These are phyloP conservation scores for Globodera rostochiensis DNA, from an alignment of 1,140 invertebrate genomes.

Conservation along the genomic window DNA sequence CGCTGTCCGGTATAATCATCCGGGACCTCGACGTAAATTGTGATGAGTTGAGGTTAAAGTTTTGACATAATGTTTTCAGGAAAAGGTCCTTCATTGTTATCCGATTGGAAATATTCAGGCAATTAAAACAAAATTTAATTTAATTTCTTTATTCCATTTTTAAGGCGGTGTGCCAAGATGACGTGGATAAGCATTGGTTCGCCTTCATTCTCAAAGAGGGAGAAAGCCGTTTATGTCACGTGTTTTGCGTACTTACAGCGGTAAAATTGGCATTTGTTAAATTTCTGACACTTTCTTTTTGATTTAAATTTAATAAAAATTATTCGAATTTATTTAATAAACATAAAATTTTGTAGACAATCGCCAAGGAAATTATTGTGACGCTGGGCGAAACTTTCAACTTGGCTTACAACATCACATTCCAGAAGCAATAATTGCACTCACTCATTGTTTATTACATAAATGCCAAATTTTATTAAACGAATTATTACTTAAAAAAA, in stretches of 20 bases:
- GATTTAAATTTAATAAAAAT: conserved; percentile 34
- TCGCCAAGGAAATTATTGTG: conserved; percentile 92
- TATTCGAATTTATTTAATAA: too few relatives aligned
- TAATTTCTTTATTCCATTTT: conserved; percentile 66
- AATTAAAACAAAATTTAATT: neutral
- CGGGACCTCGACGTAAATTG: conserved; percentile 73
- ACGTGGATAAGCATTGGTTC: conserved; percentile 90
- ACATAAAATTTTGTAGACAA: too few relatives aligned
- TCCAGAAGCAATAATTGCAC: conserved; percentile 64
- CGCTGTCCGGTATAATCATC: conserved; percentile 86
- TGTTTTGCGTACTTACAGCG: conserved; percentile 75
- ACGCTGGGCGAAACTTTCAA: conserved; percentile 95
- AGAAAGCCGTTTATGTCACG: conserved; percentile 87
- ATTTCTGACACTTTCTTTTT: conserved; percentile 19
- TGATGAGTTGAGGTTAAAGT: neutral
- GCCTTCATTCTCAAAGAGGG: conserved; percentile 94
- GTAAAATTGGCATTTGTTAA: conserved; percentile 65
- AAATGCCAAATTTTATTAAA: too few relatives aligned
- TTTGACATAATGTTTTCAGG: neutral
- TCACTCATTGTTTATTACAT: neutral
- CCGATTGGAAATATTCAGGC: neutral
- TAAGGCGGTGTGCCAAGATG: conserved; percentile 93
- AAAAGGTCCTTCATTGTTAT: neutral
- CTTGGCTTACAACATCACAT: conserved; percentile 90
- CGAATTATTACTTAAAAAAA: too few relatives aligned